Conservation (phyloP, 2,113 vertebrate species). For the Bambusicola thoracicus region DNA sequence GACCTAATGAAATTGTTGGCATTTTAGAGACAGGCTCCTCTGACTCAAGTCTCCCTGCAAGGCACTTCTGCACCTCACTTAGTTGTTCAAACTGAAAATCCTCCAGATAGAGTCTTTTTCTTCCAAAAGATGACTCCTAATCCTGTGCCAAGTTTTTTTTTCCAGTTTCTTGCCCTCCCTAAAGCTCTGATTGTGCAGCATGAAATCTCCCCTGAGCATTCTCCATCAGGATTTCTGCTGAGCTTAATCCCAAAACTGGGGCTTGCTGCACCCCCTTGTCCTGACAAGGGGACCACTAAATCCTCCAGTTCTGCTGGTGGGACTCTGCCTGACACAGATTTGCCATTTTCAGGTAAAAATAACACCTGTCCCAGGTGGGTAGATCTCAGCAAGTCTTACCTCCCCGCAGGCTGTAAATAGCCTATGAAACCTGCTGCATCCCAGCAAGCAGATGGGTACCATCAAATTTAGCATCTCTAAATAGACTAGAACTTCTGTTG, state of each 20-base stretch:
- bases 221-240: neutral
- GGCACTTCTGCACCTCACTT: neutral
- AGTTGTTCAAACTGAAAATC: neutral
- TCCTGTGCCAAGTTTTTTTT: neutral
- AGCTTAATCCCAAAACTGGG: neutral
- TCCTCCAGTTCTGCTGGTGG: neutral
- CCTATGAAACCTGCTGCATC: slow-evolving; percentile 1
- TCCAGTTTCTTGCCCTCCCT: neutral
- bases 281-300: neutral
- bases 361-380: neutral
- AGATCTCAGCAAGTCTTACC: neutral
- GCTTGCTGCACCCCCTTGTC: neutral
- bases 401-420: slow-evolving; percentile 1
- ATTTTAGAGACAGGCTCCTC: neutral
- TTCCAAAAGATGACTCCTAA: neutral
- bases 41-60: neutral
- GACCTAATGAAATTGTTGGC: neutral
- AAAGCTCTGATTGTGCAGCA: neutral
- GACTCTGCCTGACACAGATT: neutral
- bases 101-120: neutral
- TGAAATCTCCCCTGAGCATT: neutral
- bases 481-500: slow-evolving; percentile 9
- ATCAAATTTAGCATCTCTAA: slow-evolving; percentile 21
- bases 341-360: neutral
- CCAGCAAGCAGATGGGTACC: slow-evolving; percentile 8